Evolutionary conservation across 2,888 invertebrate genomes (phyloP), one percentile per base, ranked within the genome.

Genomic region (Lycia hirtaria): DNA sequence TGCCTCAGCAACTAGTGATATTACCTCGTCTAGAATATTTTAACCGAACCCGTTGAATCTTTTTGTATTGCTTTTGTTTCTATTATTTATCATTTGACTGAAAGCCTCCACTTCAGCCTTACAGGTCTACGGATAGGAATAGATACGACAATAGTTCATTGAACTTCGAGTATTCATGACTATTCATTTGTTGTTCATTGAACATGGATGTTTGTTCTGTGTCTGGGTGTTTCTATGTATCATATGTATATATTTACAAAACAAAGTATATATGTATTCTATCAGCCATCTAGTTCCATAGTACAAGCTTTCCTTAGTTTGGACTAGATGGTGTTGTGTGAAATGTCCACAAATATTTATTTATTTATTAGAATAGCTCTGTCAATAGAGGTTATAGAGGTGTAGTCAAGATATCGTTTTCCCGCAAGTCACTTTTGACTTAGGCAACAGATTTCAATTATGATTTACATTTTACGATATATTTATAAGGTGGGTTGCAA

Each of bases 1-100:
- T 67, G 67, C 43, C 64, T 54, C 61, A 52, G 44, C 44, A 44
- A 56, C 50, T 37, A 41, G 28, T 43, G 22, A 33, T 35, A 48
- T 48, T 28, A 22, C 15, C 26, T 26, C 20, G 17, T n/a, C 35
- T 37, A 26, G 35, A 26, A 48, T 37, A 26, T 10, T 17, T 20
- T n/a, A n/a, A n/a, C n/a, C n/a, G n/a, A n/a, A n/a, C n/a, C n/a
- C n/a, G 43, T 20, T 26, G 19, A 40, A 48, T 41, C 33, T 9
- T 26, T 54, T 32, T 32, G 10, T 38, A 20, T 4, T 4, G 35
- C n/a, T 35, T 4, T 4, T 26, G 37, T 47, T 20, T 38, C 3
- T 26, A 14, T 19, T 52, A 2, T 26, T 40, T 22, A 24, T 40
- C 14, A 10, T 24, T 22, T 3, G 12, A 38, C 38, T 38, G 6